phyloP scores from a whole-genome alignment of 2,797 vertebrate species.

The Chaetodon trifasciatus region DNA sequence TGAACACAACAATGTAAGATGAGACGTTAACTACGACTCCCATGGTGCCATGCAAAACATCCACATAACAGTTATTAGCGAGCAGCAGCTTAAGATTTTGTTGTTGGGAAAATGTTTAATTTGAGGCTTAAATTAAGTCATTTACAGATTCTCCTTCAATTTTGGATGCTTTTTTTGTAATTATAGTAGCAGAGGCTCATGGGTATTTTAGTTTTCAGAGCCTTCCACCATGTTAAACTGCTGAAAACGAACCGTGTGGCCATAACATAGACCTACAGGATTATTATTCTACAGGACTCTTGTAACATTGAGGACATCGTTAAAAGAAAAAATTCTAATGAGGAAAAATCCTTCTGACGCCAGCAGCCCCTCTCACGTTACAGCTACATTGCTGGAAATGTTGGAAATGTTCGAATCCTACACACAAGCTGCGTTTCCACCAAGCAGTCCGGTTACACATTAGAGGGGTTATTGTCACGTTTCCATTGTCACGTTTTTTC shows the following conservation, averaged over 20 bases:
- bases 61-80: background rate
- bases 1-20: background rate
- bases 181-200: background rate
- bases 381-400: conserved; percentile 9
- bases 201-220: background rate
- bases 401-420: conserved; percentile 11
- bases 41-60: background rate
- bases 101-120: background rate
- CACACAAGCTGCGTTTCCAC: too few species aligned
- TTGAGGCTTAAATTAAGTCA: background rate
- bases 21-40: background rate
- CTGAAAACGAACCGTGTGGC: too few species aligned
- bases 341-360: background rate
- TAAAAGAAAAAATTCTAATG: background rate
- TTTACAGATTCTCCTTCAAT: background rate
- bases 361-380: conserved; percentile 2
- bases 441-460: too few species aligned
- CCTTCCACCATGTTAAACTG: background rate
- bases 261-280: background rate
- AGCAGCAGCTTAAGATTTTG: background rate
- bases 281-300: background rate
- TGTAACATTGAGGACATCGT: background rate
- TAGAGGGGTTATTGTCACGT: too few species aligned
- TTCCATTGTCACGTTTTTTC: too few species aligned
- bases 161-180: background rate